Evolutionary conservation across 2,888 invertebrate species (phyloP), one percentile per base, ranked within the genome.

Genomic region (Synergus itoensis): DNA sequence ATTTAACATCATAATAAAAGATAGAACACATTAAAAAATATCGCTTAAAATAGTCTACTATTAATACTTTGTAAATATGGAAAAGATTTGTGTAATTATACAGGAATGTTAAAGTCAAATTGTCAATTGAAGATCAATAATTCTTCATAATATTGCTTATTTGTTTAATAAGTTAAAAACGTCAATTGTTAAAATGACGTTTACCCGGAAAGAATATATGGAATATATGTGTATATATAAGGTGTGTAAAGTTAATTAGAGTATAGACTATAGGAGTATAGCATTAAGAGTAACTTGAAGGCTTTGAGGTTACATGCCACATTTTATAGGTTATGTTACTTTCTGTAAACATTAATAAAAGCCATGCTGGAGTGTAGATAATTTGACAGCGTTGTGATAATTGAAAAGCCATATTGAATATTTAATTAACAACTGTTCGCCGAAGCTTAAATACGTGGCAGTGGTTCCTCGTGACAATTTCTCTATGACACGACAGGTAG

Each of bases 401-500:
- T 67, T 40, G 3, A 21, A 21, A 0, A 67, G 18, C 53, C 16
- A 73, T 65, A 67, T 18, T n/a, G 48, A 16, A n/a, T 11, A 11
- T n/a, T 48, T 28, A 4, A 40, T 53, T 36, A 16, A 53, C 16
- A 9, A n/a, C 36, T 40, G n/a, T 73, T 53, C 4, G 4, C 36
- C n/a, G 53, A 4, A 41, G 48, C 40, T 48, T 16, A 83, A 84
- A 84, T 85, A 84, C 79, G 85, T 87, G 85, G 84, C 84, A 84
- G 79, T 63, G 18, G 62, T 78, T 76, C 78, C 64, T 78, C 28
- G 36, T 77, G 60, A 62, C 62, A 67, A 67, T 78, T 80, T 81
- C 64, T 48, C 16, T 53, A 36, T 4, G 16, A 48, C 36, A 36
- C 53, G 16, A 53, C 48, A 36, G 53, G 53, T 53, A 36, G 16